A percentile compares a stretch with the other conserved stretches of the same genome.
These are phyloP conservation scores for Anhinga anhinga DNA, from an alignment of 2,113 vertebrate species.

Conservation along the genomic window DNA sequence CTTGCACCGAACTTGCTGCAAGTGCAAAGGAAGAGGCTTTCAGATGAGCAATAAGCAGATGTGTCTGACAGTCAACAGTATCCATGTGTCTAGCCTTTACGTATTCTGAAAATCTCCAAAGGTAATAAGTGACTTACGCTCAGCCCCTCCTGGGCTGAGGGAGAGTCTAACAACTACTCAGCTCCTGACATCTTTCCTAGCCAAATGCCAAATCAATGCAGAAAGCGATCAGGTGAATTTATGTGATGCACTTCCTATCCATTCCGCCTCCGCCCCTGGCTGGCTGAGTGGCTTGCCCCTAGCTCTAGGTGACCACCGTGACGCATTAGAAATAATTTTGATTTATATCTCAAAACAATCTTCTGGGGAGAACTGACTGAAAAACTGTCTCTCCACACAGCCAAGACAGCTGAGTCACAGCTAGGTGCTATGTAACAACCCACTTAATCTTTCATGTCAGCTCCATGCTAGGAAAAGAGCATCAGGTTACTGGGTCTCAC, in stretches of 20 bases:
- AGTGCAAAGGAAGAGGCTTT: neutral
- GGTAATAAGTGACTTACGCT: neutral
- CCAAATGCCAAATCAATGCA: neutral
- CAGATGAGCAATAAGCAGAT: neutral
- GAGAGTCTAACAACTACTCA: neutral
- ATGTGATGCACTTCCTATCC: accelerated
- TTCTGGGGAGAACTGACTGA: neutral
- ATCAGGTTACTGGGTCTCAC: neutral
- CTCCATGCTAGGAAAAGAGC: neutral
- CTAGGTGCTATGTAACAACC: accelerated
- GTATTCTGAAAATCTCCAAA: neutral
- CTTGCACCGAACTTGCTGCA: neutral
- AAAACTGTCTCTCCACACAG: neutral
- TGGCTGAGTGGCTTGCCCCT: neutral
- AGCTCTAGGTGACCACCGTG: neutral
- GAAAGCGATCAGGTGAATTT: neutral
- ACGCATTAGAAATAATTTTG: neutral
- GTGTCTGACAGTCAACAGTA: neutral
- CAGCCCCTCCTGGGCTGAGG: neutral
- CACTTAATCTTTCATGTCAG: neutral
- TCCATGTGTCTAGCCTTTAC: neutral
- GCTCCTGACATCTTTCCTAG: neutral
- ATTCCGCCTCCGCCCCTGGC: neutral
- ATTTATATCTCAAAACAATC: neutral
- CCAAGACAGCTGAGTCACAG: neutral